Percentiles rank a stretch among this genome's conserved stretches.
Evolutionary conservation across 2,888 invertebrate species (phyloP).

Genomic region (Abrostola triplasia): DNA sequence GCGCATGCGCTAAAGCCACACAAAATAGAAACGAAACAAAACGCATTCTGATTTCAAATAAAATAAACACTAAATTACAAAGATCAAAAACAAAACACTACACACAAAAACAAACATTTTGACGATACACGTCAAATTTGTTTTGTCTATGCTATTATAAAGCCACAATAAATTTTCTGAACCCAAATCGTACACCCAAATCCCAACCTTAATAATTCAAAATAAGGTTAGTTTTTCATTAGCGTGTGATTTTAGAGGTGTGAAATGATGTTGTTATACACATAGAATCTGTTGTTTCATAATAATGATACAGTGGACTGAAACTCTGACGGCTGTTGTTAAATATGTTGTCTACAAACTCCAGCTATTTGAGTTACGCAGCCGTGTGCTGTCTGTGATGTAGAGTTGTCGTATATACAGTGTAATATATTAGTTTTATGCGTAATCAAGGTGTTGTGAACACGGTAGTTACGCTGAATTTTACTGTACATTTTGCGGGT

Average conservation of each 20-base stretch:
- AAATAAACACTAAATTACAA: constrained; percentile 16
- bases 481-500: neutral
- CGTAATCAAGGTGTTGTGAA: neutral
- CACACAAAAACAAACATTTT: constrained; percentile 5
- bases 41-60: constrained; percentile 9
- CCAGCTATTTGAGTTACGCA: constrained; percentile 38
- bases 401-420: constrained; percentile 14
- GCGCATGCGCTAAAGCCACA: no score
- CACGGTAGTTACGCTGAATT: neutral
- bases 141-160: constrained; percentile 20
- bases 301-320: constrained; percentile 51
- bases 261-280: constrained; percentile 36
- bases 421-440: constrained; percentile 24
- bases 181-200: neutral
- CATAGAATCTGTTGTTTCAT: constrained; percentile 37
- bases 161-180: constrained; percentile 11
- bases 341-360: constrained; percentile 50
- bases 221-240: constrained; percentile 15
- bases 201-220: neutral
- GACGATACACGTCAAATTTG: constrained; percentile 1
- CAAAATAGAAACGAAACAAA: neutral
- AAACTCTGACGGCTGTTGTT: constrained; percentile 49
- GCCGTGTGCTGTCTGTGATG: constrained; percentile 18
- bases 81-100: constrained; percentile 1
- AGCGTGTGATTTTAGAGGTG: constrained; percentile 6